Conservation (phyloP, 1,140 invertebrate genomes). For the Euura saliciscinereae region DNA sequence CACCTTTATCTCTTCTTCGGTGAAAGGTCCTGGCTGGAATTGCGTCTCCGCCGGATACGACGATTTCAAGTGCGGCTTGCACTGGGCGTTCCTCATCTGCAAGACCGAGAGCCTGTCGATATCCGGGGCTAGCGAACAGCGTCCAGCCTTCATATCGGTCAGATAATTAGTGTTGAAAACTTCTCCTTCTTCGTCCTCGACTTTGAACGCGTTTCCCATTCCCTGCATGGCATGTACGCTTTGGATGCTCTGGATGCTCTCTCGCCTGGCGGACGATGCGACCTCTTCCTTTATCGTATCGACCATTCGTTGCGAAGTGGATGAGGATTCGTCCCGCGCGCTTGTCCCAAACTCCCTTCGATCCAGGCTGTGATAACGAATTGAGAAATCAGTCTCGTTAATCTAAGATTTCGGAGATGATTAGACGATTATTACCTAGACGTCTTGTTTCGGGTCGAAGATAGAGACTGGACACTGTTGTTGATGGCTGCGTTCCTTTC, state of each 20-base stretch:
- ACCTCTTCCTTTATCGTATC: conserved; percentile 43
- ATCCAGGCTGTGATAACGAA: conserved; percentile 28
- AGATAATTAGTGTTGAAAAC: conserved; percentile 79
- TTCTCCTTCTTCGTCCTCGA: conserved; percentile 84
- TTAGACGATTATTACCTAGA: conserved; percentile 29
- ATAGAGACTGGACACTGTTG: neutral
- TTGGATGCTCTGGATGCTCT: conserved; percentile 49
- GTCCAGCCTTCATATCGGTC: conserved; percentile 66
- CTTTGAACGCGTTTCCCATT: conserved; percentile 68
- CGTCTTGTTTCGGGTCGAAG: conserved; percentile 32
- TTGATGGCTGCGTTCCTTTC: neutral
- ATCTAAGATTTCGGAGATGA: neutral
- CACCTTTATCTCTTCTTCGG: conserved; percentile 82
- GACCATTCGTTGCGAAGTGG: conserved; percentile 1
- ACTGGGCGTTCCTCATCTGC: conserved; percentile 83
- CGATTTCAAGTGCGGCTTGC: conserved; percentile 85
- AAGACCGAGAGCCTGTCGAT: conserved; percentile 71
- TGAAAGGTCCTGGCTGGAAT: conserved; percentile 61
- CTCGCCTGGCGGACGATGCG: conserved; percentile 42
- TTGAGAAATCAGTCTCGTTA: conserved; percentile 12
- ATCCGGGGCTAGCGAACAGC: conserved; percentile 34
- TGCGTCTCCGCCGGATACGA: conserved; percentile 89
- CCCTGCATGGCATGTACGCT: conserved; percentile 54
- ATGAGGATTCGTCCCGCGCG: conserved; percentile 14
- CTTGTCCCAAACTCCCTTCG: conserved; percentile 30